Evolutionary conservation across 2,888 invertebrate species (phyloP), one percentile per base, ranked within the genome.

Genomic region (Drosophila barbarae): DNA sequence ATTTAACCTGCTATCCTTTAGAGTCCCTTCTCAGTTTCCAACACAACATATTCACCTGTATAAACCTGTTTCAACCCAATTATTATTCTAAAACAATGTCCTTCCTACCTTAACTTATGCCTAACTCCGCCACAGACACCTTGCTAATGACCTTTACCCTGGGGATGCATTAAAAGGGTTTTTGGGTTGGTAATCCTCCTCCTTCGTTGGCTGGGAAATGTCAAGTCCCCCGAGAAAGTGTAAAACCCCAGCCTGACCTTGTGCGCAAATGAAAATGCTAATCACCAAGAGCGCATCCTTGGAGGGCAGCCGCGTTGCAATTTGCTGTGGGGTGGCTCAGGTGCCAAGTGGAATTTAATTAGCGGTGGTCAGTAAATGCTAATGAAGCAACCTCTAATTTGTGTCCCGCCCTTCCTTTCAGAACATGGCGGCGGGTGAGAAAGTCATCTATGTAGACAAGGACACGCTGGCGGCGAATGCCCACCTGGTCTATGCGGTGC

Each of bases 361-460:
- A 79, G 52, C 54, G 61, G 12, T 73, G 84, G 82, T 76, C 79
- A 84, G 77, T 84, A 59, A 69, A 73, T 80, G 74, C 77, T 77
- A 84, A 84, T 81, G 70, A 74, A 70, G 69, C 53, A 6, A 57
- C 35, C 44, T 36, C 47, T 50, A 59, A 61, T 41, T 39, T 21
- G 39, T 42, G 6, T 7, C 38, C 35, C 21, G 21, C 57, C 46
- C 8, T 21, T 32, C 7, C 76, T 73, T 23, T 6, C 58, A 89
- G 89, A 73, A 84, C 46, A 85, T 87, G 38, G 59, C 74, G 15
- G 80, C 89, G 71, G 89, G 88, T 5, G 83, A 86, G 39, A 87
- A 87, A 72, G 86, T 89, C 32, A 87, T 89, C 53, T 88, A 88
- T 54, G 64, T 88, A 41, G 89, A 89, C 71, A 85, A 87, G 49